A percentile compares a stretch with the other conserved stretches of the same genome.
phyloP scores from a whole-genome alignment of 1,140 invertebrate species.

The Bombyx mandarina region DNA sequence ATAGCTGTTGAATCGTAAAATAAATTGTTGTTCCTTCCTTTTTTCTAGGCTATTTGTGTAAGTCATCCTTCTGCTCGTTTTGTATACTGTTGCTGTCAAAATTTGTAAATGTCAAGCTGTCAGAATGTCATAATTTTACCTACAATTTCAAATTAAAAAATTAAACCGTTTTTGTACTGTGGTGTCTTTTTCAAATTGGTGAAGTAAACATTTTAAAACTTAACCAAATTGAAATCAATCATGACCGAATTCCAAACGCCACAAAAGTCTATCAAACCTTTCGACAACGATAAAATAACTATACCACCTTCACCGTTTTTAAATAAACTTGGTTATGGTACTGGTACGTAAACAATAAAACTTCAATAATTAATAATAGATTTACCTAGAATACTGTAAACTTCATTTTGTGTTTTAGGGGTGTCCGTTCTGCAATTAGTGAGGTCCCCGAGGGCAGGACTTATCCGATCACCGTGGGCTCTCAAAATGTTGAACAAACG shows the following conservation, averaged over 20 bases:
- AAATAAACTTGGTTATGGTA: constrained; percentile 80
- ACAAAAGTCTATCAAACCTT: constrained; percentile 32
- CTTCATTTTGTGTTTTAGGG: constrained; percentile 53
- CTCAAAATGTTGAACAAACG: constrained; percentile 78
- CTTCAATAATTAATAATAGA: neutral
- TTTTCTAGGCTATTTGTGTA: no score
- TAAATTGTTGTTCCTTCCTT: no score
- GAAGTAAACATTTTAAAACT: no score
- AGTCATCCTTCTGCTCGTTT: no score
- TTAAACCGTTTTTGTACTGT: no score
- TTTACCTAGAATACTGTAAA: neutral
- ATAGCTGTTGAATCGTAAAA: no score
- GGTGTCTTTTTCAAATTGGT: no score
- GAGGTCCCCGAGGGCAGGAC: constrained; percentile 77
- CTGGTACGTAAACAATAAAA: constrained; percentile 69
- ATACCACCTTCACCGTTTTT: constrained; percentile 79
- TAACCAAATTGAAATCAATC: neutral
- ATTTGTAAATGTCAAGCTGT: no score
- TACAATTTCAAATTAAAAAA: no score
- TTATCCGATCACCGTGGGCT: constrained; percentile 84
- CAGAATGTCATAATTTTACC: no score
- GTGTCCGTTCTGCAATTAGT: constrained; percentile 83
- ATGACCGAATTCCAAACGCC: constrained; percentile 60
- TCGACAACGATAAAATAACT: constrained; percentile 39
- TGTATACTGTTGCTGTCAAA: no score